Evolutionary conservation across 2,888 invertebrate species (phyloP).

Genomic region (Calameuta idolon): DNA sequence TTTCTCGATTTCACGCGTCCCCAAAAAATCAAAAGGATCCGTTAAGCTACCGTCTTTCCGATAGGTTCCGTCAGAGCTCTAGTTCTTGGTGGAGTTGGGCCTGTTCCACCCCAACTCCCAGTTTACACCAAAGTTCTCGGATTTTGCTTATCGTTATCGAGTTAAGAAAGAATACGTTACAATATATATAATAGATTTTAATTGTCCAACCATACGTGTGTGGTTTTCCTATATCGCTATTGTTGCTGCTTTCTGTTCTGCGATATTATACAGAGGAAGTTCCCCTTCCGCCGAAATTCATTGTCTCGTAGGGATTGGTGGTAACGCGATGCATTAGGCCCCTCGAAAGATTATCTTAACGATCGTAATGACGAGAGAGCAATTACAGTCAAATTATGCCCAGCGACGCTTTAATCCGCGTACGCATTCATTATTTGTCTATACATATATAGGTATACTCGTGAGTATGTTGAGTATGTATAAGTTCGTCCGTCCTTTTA

Average conservation of each 20-base stretch:
- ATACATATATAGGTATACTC: background rate
- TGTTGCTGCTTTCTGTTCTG: background rate
- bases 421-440: background rate
- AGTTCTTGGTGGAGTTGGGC: too few species aligned
- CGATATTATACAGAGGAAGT: background rate
- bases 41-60: too few species aligned
- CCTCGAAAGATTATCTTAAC: constrained; percentile 6
- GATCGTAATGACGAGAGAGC: constrained; percentile 4
- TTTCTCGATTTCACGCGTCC: too few species aligned
- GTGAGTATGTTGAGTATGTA: background rate
- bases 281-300: constrained; percentile 4
- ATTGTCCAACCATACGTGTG: background rate
- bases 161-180: too few species aligned
- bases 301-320: constrained; percentile 6
- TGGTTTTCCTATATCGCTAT: background rate
- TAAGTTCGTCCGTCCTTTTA: background rate
- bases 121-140: too few species aligned
- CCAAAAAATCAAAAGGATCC: too few species aligned
- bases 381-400: background rate
- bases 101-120: too few species aligned
- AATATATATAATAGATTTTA: background rate
- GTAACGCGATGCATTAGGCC: constrained; percentile 2
- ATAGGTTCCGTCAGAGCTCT: too few species aligned
- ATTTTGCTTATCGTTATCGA: too few species aligned
- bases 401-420: background rate